Evolutionary conservation across 2,113 vertebrate species (phyloP).

Genomic region (Prunella himalayana): DNA sequence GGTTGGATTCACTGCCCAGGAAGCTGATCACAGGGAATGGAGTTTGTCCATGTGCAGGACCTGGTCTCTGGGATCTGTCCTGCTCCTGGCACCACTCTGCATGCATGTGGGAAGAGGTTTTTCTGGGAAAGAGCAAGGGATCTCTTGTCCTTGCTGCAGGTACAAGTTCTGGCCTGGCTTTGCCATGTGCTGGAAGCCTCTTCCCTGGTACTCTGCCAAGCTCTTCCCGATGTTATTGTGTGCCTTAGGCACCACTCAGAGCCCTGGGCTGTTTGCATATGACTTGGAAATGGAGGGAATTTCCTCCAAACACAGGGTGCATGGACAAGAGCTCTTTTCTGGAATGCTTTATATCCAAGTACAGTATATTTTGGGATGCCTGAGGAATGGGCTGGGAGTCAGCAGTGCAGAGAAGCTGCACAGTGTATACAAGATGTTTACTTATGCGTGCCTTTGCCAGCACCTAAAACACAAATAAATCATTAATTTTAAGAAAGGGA

Average conservation of each 20-base stretch:
- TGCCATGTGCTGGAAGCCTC: background rate
- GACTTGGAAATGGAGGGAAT: background rate
- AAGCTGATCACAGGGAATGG: background rate
- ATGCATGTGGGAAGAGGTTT: background rate
- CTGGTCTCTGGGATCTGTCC: background rate
- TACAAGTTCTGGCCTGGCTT: background rate
- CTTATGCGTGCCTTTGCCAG: background rate
- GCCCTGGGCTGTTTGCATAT: background rate
- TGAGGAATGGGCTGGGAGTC: background rate
- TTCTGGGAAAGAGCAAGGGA: background rate
- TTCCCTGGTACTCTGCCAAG: background rate
- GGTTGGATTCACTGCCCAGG: background rate
- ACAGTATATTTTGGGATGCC: background rate
- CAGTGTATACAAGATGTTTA: background rate
- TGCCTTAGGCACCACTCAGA: background rate
- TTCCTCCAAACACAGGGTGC: background rate
- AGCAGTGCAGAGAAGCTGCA: background rate
- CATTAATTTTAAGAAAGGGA: background rate
- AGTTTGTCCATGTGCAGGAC: background rate
- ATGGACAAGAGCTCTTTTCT: background rate
- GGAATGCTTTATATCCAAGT: background rate
- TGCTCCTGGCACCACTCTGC: background rate
- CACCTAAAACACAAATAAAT: background rate
- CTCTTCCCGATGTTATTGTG: rapidly evolving
- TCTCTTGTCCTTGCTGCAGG: background rate